A percentile compares a stretch with the other conserved stretches of the same genome.
Conservation (phyloP, 2,888 invertebrate genomes). For the Sussaba pulchella region DNA sequence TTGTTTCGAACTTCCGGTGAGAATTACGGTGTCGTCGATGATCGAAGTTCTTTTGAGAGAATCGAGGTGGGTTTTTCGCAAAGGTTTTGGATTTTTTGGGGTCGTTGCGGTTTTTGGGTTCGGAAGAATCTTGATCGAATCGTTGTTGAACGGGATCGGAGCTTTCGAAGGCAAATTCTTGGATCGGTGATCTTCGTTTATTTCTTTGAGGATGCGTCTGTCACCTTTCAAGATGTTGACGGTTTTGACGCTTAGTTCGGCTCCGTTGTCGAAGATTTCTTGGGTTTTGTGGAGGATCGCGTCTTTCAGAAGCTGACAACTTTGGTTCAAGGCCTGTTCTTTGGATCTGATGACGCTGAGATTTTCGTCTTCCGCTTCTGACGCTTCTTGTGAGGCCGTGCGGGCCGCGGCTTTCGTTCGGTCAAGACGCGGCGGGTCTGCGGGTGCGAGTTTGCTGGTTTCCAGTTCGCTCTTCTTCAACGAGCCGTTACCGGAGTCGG, state of each 20-base stretch:
- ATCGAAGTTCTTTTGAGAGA: not conserved
- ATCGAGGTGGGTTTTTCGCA: not conserved
- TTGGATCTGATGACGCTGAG: constrained; percentile 64
- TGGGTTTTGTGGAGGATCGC: constrained; percentile 76
- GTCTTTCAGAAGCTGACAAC: constrained; percentile 71
- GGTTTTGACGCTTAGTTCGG: constrained; percentile 71
- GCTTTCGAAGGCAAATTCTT: not conserved
- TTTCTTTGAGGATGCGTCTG: constrained; percentile 25
- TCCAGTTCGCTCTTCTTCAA: constrained; percentile 53
- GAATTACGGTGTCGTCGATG: constrained; percentile 29
- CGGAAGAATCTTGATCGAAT: not conserved
- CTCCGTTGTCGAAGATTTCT: constrained; percentile 72
- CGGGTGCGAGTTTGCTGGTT: constrained; percentile 23
- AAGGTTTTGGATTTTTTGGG: not conserved
- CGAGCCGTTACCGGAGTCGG: constrained; percentile 71
- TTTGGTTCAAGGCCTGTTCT: constrained; percentile 69
- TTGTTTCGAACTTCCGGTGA: constrained; percentile 40
- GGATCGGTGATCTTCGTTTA: constrained; percentile 22
- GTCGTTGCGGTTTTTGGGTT: not conserved
- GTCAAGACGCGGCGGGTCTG: no score
- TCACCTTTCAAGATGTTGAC: constrained; percentile 60
- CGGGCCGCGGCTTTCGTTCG: no score
- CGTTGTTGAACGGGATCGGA: not conserved
- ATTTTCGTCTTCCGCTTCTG: not conserved
- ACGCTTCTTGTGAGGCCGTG: constrained; percentile 31